A percentile compares a stretch with the other conserved stretches of the same genome.
Conservation (phyloP, 2,797 vertebrate species). For the Arremon brunneinucha region DNA sequence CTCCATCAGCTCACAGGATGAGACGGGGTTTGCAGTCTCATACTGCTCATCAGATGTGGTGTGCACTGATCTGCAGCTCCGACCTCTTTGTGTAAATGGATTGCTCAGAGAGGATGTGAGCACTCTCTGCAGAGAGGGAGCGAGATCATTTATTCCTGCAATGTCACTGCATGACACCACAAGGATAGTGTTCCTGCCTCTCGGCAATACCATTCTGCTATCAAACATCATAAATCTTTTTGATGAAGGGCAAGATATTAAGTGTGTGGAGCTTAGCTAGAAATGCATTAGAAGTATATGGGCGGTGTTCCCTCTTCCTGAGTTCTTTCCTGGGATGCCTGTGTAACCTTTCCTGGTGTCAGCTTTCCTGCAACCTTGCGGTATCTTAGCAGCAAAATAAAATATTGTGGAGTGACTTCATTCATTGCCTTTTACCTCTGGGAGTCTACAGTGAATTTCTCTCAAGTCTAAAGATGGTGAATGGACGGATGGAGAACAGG, state of each 20-base stretch:
- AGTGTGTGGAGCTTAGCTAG: neutral
- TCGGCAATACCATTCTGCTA: neutral
- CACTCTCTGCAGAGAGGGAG: neutral
- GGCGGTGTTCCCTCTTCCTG: neutral
- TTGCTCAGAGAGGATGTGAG: neutral
- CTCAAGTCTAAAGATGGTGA: neutral
- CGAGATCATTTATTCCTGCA: neutral
- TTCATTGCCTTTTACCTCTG: constrained; percentile 26
- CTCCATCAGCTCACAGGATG: neutral
- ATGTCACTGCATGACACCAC: neutral
- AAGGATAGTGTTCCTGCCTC: neutral
- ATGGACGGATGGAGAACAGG: constrained; percentile 48
- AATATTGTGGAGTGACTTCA: constrained; percentile 27
- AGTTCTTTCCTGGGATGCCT: neutral
- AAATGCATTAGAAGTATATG: neutral
- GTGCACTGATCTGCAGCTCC: neutral
- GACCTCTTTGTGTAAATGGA: neutral
- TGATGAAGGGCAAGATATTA: neutral
- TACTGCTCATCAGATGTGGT: accelerated
- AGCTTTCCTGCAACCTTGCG: neutral
- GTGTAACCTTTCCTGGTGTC: neutral
- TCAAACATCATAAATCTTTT: neutral
- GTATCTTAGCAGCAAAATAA: constrained; percentile 15
- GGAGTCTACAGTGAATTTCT: neutral
- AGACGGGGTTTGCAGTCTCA: neutral